Base-by-base conservation (phyloP, 2,888 invertebrate genomes). In the Apodemia hepburni region DNA sequence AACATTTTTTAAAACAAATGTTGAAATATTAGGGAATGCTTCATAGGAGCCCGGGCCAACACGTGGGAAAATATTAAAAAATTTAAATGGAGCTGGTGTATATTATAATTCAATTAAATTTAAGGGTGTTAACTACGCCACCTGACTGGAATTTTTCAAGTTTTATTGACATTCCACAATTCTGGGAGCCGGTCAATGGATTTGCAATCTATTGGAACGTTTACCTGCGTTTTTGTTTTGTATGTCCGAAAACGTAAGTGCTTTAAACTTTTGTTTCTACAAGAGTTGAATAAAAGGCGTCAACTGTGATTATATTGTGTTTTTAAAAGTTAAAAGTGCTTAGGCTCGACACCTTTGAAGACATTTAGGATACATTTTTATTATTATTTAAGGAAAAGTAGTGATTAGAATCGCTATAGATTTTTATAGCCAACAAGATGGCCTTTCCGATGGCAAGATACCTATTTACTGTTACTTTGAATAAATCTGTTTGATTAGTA, bases 171-270 rank as follows among this genome's bases (percentile, higher is more conserved):
- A 18, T 54, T 15, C 22, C 12, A 22, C 6, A 22, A 6, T 15
- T 54, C 12, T 22, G 27, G 27, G 15, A 54, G 27, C 6, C 12
- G 11, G 54, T 54, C 27, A 54, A 54, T 27, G 27, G 15, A 15
- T 54, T 27, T 1, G 15, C 15, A 12, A 22, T 12, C 18, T 51
- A 18, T 51, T 17, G 22, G 15, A 54, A 27, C 54, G 27, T 27
- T 54, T 45, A 45, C 45, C 45, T 45, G 45, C 45, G 45, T 45
- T 45, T 45, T 54, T 51, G 51, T 22, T 18, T 51, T 22, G 27
- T 54, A 27, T 7, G n/a, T n/a, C 45, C n/a, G n/a, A 45, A 27
- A 22, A 54, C 27, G 15, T 54, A 54, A 54, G 27, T 22, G 27
- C 27, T 22, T 27, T 6, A 18, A 22, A 22, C 27, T 27, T 54